These are phyloP conservation scores for Drosophila micromelanica DNA, from an alignment of 1,140 invertebrate genomes.

Conservation along the genomic window DNA sequence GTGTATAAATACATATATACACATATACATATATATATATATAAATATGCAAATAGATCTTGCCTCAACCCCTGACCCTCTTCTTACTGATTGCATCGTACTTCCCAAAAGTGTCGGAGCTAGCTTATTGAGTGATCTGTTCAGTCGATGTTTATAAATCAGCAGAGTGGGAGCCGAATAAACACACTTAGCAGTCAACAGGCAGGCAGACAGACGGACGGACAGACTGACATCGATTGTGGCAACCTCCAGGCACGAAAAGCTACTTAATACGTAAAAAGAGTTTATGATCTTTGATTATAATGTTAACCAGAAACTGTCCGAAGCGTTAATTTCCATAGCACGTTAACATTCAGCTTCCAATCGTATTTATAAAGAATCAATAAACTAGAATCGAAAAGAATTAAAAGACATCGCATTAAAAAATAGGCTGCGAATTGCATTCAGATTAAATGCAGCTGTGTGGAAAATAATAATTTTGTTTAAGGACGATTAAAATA, in stretches of 20 bases:
- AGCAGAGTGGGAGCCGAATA: background rate
- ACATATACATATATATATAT: constrained; percentile 1
- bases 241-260: constrained; percentile 7
- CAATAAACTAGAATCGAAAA: background rate
- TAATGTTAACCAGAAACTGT: constrained; percentile 17
- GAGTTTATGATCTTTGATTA: constrained; percentile 11
- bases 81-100: background rate
- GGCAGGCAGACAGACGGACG: background rate
- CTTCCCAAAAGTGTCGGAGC: constrained; percentile 11
- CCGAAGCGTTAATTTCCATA: background rate
- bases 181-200: constrained; percentile 6
- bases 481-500: background rate
- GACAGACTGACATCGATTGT: too few relatives aligned
- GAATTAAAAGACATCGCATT: background rate
- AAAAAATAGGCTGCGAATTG: background rate
- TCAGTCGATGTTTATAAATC: constrained; percentile 39
- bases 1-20: constrained; percentile 12
- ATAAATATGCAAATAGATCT: constrained; percentile 36
- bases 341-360: background rate
- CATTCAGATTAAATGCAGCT: background rate
- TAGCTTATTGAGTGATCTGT: constrained; percentile 43
- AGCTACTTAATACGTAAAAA: background rate
- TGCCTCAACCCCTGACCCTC: constrained; percentile 14
- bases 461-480: background rate
- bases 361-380: background rate